These are phyloP conservation scores for Chaitophorus viminalis DNA, from an alignment of 2,888 invertebrate species.

Conservation along the genomic window DNA sequence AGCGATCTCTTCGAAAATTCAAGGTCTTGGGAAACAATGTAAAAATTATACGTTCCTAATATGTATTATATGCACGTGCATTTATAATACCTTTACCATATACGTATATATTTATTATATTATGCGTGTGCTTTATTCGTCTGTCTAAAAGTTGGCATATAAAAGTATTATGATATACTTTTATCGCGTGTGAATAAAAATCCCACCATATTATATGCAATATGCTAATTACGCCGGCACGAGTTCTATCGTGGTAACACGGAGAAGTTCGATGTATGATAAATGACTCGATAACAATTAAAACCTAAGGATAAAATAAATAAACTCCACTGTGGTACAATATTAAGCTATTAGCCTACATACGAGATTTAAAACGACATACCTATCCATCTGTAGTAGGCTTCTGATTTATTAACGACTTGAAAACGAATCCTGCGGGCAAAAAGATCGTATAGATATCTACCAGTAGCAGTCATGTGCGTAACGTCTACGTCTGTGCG, in stretches of 20 bases:
- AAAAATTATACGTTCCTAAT: background rate
- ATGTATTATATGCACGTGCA: background rate
- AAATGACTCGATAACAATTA: slow-evolving; percentile 19
- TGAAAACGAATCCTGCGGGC: slow-evolving; percentile 1
- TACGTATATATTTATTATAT: background rate
- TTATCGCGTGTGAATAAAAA: slow-evolving; percentile 29
- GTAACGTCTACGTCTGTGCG: background rate
- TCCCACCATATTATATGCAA: background rate
- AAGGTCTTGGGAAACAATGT: slow-evolving; percentile 53
- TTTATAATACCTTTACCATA: background rate
- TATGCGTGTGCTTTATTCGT: slow-evolving; percentile 7
- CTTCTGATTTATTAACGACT: slow-evolving; percentile 18
- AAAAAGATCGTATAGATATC: background rate
- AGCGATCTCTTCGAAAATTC: background rate
- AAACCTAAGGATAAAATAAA: slow-evolving; percentile 24
- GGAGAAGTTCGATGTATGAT: background rate
- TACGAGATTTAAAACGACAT: background rate
- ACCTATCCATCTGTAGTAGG: slow-evolving; percentile 18
- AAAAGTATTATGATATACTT: background rate
- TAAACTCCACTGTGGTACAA: background rate
- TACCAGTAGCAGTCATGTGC: background rate
- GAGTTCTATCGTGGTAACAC: background rate
- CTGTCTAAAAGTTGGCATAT: background rate
- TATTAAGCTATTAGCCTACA: background rate
- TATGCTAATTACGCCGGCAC: background rate